phyloP scores from a whole-genome alignment of 1,140 invertebrate genomes.

The Palaemon carinicauda region DNA sequence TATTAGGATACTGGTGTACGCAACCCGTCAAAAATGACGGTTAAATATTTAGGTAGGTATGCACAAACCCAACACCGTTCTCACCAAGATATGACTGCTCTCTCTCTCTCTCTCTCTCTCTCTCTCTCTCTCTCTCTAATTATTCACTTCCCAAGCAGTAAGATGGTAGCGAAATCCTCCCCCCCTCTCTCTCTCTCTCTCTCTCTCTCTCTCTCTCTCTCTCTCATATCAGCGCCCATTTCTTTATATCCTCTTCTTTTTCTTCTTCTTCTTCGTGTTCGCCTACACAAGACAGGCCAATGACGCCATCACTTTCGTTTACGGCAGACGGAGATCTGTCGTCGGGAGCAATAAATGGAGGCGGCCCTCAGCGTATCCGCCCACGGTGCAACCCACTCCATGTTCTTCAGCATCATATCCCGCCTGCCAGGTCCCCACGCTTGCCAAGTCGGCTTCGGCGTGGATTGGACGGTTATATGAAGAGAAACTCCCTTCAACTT shows the following conservation, averaged over 20 bases:
- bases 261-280: background rate
- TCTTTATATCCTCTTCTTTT: background rate
- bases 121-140: too few species aligned
- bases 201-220: background rate
- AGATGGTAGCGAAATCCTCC: too few species aligned
- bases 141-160: too few species aligned
- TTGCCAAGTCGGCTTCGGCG: too few species aligned
- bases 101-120: background rate
- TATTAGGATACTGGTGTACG: too few species aligned
- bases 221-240: background rate
- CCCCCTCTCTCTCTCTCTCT: too few species aligned
- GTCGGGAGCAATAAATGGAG: background rate
- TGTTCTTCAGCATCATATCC: background rate
- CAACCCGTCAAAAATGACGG: too few species aligned
- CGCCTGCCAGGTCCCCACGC: background rate
- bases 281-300: background rate
- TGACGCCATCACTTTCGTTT: background rate
- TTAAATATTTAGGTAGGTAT: too few species aligned
- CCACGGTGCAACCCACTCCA: background rate
- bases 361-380: background rate
- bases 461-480: too few species aligned
- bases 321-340: background rate
- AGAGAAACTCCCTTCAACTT: too few species aligned
- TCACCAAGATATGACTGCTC: too few species aligned
- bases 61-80: too few species aligned